phyloP scores from a whole-genome alignment of 2,888 invertebrate genomes.

The Protodeltote pygarga region DNA sequence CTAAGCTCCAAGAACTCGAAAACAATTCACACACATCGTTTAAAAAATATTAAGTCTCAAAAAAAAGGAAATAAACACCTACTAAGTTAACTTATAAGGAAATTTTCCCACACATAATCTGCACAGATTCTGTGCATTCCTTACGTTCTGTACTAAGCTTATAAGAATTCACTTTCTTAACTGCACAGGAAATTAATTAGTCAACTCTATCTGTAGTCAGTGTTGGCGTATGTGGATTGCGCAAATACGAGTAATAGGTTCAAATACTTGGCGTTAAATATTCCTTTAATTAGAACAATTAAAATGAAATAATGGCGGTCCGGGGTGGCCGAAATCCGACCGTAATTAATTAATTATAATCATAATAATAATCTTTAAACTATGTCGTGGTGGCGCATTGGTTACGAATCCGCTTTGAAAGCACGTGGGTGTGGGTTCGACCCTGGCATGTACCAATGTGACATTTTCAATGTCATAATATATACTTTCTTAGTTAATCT shows the following conservation, averaged over 20 bases:
- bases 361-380: no score
- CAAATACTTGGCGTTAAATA: conserved; percentile 28
- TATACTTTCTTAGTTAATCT: no score
- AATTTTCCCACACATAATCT: conserved; percentile 17
- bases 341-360: conserved; percentile 21
- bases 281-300: neutral
- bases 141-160: conserved; percentile 27
- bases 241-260: conserved; percentile 38
- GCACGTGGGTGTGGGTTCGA: no score
- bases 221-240: conserved; percentile 39
- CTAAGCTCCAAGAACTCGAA: no score
- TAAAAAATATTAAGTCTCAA: no score
- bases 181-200: conserved; percentile 62
- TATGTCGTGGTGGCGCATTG: no score
- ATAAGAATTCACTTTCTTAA: conserved; percentile 61
- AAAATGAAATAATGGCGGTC: neutral
- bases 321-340: no score
- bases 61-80: no score
- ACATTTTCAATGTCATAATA: no score
- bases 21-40: no score
- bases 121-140: conserved; percentile 9
- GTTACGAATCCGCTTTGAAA: no score
- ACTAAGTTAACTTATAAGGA: conserved; percentile 6
- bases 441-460: no score
- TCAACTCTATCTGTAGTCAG: conserved; percentile 41